These are phyloP conservation scores for Aurelia sp. DNA, from an alignment of 30 jellyfish, hydroid and myxozoan genomes.

Conservation along the genomic window DNA sequence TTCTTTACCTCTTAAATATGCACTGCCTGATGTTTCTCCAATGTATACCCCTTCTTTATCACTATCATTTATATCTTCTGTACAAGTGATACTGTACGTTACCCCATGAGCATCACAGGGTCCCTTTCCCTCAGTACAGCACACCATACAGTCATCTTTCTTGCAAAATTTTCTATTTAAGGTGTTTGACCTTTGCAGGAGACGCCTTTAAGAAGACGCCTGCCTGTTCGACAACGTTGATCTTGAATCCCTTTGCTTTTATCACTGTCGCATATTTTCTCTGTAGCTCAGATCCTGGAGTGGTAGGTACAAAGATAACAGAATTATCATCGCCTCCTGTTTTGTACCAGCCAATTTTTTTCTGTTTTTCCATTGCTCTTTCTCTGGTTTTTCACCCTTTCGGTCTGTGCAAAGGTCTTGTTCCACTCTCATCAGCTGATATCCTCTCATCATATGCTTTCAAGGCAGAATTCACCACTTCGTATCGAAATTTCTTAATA, in stretches of 20 bases:
- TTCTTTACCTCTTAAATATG: not conserved
- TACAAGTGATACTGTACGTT: slow-evolving; percentile 10
- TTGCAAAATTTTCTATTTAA: slow-evolving; percentile 1
- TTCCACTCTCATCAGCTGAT: slow-evolving; percentile 8
- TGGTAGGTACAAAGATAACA: not conserved
- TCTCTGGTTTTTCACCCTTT: slow-evolving; percentile 3
- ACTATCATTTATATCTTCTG: not conserved
- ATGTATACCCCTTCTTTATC: slow-evolving; percentile 8
- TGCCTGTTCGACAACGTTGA: slow-evolving; percentile 17
- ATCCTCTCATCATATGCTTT: slow-evolving; percentile 26
- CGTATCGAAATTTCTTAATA: slow-evolving; percentile 22
- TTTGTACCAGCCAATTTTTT: not conserved
- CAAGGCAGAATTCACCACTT: slow-evolving; percentile 30
- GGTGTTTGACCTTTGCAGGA: slow-evolving; percentile 18
- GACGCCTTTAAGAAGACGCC: slow-evolving; percentile 6
- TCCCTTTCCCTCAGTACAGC: slow-evolving; percentile 12
- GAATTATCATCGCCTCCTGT: too few species aligned
- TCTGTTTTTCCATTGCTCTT: slow-evolving; percentile 12
- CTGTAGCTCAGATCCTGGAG: slow-evolving; percentile 36
- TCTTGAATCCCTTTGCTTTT: slow-evolving; percentile 9
- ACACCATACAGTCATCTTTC: slow-evolving; percentile 26
- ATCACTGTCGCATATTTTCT: slow-evolving; percentile 2
- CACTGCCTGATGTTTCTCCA: slow-evolving; percentile 7
- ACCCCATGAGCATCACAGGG: slow-evolving; percentile 5
- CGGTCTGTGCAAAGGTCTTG: slow-evolving; percentile 28